These are phyloP conservation scores for Solea senegalensis DNA, from an alignment of 2,113 vertebrate genomes.

Conservation along the genomic window DNA sequence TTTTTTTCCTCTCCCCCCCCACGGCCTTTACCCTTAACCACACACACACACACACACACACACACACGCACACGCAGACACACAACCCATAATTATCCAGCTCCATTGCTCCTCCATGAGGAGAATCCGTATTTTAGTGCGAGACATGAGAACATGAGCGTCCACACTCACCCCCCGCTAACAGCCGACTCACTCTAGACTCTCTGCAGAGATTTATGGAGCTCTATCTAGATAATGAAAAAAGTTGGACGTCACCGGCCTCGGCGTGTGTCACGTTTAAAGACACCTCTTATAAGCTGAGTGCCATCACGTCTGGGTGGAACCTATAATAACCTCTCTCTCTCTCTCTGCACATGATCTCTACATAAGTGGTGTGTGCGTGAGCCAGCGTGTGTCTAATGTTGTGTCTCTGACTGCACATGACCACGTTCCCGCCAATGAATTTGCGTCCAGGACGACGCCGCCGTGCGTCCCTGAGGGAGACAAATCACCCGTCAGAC, in stretches of 20 bases:
- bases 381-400: slow-evolving; percentile 25
- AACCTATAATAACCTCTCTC: slow-evolving; percentile 69
- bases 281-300: slow-evolving; percentile 62
- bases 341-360: slow-evolving; percentile 61
- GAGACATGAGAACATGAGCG: slow-evolving; percentile 31
- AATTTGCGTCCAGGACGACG: no score
- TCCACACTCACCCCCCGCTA: slow-evolving; percentile 22
- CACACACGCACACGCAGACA: slow-evolving; percentile 35
- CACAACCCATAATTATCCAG: slow-evolving; percentile 74
- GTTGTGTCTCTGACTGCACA: slow-evolving; percentile 17
- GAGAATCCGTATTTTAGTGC: slow-evolving; percentile 57
- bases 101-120: slow-evolving; percentile 55
- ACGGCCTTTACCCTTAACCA: slow-evolving; percentile 59
- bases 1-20: slow-evolving; percentile 46
- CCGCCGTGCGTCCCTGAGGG: no score
- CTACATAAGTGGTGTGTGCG: slow-evolving; percentile 59
- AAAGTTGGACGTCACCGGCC: slow-evolving; percentile 50
- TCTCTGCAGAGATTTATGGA: slow-evolving; percentile 18
- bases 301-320: slow-evolving; percentile 76
- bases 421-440: background rate
- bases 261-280: slow-evolving; percentile 59
- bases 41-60: slow-evolving; percentile 30
- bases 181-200: slow-evolving; percentile 33
- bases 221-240: slow-evolving; percentile 40
- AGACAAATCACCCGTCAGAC: no score